A percentile compares a stretch with the other conserved stretches of the same genome.
phyloP scores from a whole-genome alignment of 1,140 invertebrate genomes.

The Zaprionus gabonicus region DNA sequence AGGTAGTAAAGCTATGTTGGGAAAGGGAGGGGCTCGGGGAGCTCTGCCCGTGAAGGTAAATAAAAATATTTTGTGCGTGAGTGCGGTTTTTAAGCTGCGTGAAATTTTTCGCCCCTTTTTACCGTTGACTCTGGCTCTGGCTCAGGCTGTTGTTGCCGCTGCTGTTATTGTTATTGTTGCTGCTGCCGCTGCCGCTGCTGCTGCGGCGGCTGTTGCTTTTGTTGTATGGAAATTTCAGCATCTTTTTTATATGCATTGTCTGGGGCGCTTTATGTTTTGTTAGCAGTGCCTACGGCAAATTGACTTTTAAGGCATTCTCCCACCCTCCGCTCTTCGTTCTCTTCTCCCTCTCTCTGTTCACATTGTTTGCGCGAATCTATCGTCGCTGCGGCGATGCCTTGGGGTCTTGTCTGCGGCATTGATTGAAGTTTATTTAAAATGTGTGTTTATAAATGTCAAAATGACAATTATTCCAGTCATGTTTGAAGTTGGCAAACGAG shows the following conservation, averaged over 20 bases:
- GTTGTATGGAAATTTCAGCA: conserved; percentile 69
- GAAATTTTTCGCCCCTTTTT: conserved; percentile 63
- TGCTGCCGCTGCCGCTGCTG: conserved; percentile 10
- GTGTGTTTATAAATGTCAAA: conserved; percentile 77
- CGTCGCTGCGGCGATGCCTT: conserved; percentile 18
- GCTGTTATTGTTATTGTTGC: conserved; percentile 21
- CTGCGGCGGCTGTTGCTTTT: conserved; percentile 29
- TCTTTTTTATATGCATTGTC: conserved; percentile 75
- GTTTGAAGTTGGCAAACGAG: conserved; percentile 41
- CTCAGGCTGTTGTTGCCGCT: conserved; percentile 13
- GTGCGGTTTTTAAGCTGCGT: conserved; percentile 82
- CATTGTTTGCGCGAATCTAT: conserved; percentile 57
- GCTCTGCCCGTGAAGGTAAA: conserved; percentile 60
- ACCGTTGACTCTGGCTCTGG: conserved; percentile 3
- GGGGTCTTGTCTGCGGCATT: conserved; percentile 45
- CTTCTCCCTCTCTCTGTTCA: conserved; percentile 23
- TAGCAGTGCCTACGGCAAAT: conserved; percentile 77
- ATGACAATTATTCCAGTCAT: conserved; percentile 66
- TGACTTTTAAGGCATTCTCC: conserved; percentile 74
- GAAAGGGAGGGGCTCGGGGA: not conserved
- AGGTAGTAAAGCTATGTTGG: not conserved
- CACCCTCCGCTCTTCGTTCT: not conserved
- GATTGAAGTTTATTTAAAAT: conserved; percentile 81
- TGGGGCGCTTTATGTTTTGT: conserved; percentile 69
- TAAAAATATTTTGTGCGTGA: conserved; percentile 82